These are phyloP conservation scores for Calidris pygmaea DNA, from an alignment of 2,113 vertebrate genomes.

Conservation along the genomic window DNA sequence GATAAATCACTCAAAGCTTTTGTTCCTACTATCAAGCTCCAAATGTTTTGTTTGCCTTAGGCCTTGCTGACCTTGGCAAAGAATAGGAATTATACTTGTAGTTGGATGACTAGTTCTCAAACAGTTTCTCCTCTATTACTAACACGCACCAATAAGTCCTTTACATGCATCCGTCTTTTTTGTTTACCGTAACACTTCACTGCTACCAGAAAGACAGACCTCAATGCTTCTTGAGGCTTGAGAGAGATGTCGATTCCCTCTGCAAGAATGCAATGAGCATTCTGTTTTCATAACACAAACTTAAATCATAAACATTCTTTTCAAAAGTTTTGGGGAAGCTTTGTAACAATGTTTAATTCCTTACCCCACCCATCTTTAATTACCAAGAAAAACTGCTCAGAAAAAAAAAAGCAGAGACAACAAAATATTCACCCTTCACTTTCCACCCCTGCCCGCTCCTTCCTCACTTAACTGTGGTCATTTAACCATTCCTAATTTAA, in stretches of 20 bases:
- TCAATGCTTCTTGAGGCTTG: background rate
- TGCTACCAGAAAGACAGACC: background rate
- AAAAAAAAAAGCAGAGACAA: too few relatives aligned
- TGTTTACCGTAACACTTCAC: background rate
- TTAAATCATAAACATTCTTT: background rate
- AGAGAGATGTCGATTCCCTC: background rate
- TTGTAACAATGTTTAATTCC: background rate
- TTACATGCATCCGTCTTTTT: background rate
- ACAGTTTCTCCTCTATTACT: background rate
- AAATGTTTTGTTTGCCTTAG: background rate
- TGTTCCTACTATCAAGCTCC: background rate
- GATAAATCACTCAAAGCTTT: background rate
- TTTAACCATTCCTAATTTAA: background rate
- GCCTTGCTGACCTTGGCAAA: background rate
- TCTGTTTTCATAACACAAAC: background rate
- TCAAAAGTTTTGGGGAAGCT: background rate
- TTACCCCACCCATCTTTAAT: background rate
- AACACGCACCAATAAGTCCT: background rate
- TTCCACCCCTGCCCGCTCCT: background rate
- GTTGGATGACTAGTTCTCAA: background rate
- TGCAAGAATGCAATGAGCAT: background rate
- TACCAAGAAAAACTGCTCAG: background rate
- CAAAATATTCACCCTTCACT: background rate
- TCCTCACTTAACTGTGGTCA: background rate
- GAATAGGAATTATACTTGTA: background rate